Evolutionary conservation across 2,113 vertebrate genomes (phyloP), one percentile per base, ranked within the genome.

Genomic region (Acinonyx jubatus): DNA sequence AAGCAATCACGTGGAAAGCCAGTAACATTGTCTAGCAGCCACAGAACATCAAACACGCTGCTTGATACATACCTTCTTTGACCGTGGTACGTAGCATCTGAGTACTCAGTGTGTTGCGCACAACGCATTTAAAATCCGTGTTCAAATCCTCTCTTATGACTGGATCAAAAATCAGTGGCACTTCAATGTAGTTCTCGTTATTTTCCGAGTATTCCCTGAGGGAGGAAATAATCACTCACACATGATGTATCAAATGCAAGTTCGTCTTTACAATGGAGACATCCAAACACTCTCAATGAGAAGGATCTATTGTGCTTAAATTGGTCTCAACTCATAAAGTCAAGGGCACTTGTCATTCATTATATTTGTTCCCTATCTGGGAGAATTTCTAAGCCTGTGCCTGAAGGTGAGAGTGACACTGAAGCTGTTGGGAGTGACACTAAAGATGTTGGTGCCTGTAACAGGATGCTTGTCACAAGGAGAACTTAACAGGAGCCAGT

Each of bases 41-140:
- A 11, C 0, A 48, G 68, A 74, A 12, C 13, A 57, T 4, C 76
- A 5, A 5, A 19, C 19, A 8, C 4, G 8, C 66, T 31, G 5
- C 0, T 63, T 71, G 55, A 79, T 41, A 96, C 96, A 79, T 98
- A 99, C 99, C 99, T 98, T 99, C 99, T 80, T 97, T 99, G 88
- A 99, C 99, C 21, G 97, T 98, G 52, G 98, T 93, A 14, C 98
- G 98, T 5, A 99, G 98, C 45, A 98, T 99, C 98, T 99, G 99
- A 78, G 92, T 98, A 76, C 99, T 99, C 1, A 96, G 89, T 16
- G 1, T 73, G 87, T 99, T 99, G 5, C 89, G 93, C 45, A 99
- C 98, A 66, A 99, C 94, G 92, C 99, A 99, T 10, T 97, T 99
- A 74, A 99, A 98, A 92, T 99, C 98, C 1, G 98, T 98, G 52